Evolutionary conservation across 2,113 vertebrate genomes (phyloP).

Genomic region (Stigmatopora argus): DNA sequence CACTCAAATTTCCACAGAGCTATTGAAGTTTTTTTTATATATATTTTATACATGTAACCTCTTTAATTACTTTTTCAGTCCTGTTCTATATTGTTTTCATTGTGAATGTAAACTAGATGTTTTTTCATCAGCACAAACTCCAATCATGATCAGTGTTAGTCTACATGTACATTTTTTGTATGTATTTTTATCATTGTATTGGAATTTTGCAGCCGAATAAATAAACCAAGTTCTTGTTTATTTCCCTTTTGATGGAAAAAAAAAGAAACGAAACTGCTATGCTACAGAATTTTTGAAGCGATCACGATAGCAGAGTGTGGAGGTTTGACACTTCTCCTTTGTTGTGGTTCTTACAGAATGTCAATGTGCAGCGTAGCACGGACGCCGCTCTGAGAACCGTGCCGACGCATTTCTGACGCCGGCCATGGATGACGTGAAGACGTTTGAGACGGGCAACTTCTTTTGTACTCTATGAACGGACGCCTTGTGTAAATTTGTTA

Average conservation of each 20-base stretch:
- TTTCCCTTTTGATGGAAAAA: slow-evolving; percentile 7
- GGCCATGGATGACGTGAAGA: not conserved
- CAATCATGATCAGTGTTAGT: not conserved
- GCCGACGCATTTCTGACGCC: slow-evolving; percentile 73
- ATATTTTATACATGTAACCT: not conserved
- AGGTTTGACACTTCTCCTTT: not conserved
- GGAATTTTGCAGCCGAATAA: slow-evolving; percentile 20
- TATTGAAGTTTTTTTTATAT: slow-evolving; percentile 1
- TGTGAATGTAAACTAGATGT: not conserved
- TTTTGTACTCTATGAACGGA: not conserved
- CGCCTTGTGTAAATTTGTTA: not conserved
- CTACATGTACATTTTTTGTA: not conserved
- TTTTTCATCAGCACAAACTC: not conserved
- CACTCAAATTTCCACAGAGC: not conserved
- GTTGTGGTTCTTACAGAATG: slow-evolving; percentile 71
- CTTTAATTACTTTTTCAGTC: not conserved
- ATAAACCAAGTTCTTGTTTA: slow-evolving; percentile 2
- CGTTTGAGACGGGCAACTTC: not conserved
- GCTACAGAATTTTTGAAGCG: not conserved
- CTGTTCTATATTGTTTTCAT: not conserved
- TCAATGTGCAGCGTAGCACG: slow-evolving; percentile 75
- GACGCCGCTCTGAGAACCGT: slow-evolving; percentile 83
- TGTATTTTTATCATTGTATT: slow-evolving; percentile 9
- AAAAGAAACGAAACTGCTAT: not conserved
- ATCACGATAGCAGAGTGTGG: not conserved